A percentile compares a stretch with the other conserved stretches of the same genome.
phyloP scores from a whole-genome alignment of 2,113 vertebrate genomes.

The Echinops telfairi region DNA sequence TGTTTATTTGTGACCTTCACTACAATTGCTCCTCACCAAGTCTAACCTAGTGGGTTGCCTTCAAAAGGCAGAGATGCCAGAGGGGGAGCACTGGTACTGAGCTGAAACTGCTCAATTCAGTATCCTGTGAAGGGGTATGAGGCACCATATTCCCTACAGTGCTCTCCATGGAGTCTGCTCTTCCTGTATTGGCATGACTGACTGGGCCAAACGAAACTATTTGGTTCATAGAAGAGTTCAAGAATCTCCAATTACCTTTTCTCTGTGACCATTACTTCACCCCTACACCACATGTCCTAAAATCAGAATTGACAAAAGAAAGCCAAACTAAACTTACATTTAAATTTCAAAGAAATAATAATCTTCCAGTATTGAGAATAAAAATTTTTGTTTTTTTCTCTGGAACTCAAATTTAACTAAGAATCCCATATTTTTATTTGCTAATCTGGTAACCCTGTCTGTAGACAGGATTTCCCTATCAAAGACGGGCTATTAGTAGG shows the following conservation, averaged over 20 bases:
- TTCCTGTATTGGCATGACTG: no score
- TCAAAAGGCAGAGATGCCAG: background rate
- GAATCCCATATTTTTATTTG: background rate
- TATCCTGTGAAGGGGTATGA: background rate
- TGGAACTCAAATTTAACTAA: slow-evolving; percentile 32
- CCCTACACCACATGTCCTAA: background rate
- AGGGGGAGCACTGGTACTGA: background rate
- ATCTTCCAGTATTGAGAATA: background rate
- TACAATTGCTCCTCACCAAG: background rate
- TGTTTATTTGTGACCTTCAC: slow-evolving; percentile 83
- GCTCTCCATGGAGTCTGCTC: background rate
- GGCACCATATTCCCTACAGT: background rate
- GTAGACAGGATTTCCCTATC: background rate
- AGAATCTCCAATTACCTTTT: background rate
- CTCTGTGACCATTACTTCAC: background rate
- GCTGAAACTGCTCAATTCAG: background rate
- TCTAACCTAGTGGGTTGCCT: background rate
- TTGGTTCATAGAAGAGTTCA: background rate
- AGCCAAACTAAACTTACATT: background rate
- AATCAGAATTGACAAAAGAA: background rate
- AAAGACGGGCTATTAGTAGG: background rate
- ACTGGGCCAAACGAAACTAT: background rate
- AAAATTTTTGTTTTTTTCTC: background rate
- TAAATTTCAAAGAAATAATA: background rate
- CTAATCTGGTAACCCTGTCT: background rate